Evolutionary conservation across 1,140 invertebrate genomes (phyloP).

Genomic region (Drosophila kohkoa): DNA sequence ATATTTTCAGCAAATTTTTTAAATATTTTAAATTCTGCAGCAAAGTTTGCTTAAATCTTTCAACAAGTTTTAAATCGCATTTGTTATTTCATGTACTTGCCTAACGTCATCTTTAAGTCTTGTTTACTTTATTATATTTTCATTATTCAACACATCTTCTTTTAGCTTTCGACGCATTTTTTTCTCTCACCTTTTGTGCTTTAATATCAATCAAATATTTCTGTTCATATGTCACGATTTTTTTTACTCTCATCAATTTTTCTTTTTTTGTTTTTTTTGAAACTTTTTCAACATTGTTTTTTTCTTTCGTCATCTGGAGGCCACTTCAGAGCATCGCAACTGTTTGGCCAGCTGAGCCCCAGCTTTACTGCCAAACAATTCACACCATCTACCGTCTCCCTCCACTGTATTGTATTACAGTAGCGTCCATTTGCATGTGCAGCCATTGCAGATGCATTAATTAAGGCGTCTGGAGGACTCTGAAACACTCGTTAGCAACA

Average conservation of each 20-base stretch:
- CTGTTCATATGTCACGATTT: constrained; percentile 46
- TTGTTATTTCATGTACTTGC: background rate
- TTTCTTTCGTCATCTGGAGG: background rate
- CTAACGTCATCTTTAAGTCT: background rate
- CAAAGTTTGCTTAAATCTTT: background rate
- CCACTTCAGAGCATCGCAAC: constrained; percentile 9
- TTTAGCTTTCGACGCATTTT: background rate
- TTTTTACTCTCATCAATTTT: constrained; percentile 4
- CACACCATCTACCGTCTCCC: background rate
- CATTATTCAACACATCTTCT: background rate
- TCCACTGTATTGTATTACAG: background rate
- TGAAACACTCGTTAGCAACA: constrained; percentile 35
- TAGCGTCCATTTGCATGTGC: constrained; percentile 51
- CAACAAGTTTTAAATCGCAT: background rate
- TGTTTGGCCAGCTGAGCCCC: constrained; percentile 48
- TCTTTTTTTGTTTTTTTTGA: constrained; percentile 1
- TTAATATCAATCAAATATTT: constrained; percentile 37
- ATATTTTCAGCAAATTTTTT: background rate
- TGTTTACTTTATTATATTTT: constrained; percentile 5
- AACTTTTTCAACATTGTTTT: constrained; percentile 16
- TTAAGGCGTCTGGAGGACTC: constrained; percentile 68
- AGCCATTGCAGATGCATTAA: constrained; percentile 67
- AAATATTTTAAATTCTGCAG: background rate
- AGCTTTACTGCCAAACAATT: constrained; percentile 31
- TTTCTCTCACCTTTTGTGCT: background rate